These are phyloP conservation scores for Hesperophylax magnus DNA, from an alignment of 1,140 invertebrate species.

Conservation along the genomic window DNA sequence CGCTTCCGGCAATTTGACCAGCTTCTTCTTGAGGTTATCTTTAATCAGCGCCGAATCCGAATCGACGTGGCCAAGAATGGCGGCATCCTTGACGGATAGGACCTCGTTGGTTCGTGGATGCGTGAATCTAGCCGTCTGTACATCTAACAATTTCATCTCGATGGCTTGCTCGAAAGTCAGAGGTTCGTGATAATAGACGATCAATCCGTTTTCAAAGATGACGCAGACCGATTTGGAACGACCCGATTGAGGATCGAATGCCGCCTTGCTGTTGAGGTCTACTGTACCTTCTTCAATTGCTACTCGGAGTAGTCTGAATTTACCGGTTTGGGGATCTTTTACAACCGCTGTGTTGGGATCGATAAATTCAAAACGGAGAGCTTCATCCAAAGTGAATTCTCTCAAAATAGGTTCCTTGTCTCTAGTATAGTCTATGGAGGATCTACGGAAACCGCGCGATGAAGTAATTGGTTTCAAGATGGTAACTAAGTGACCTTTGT, in stretches of 20 bases:
- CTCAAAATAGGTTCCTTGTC: slow-evolving; percentile 71
- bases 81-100: slow-evolving; percentile 87
- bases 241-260: slow-evolving; percentile 77
- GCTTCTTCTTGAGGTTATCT: slow-evolving; percentile 84
- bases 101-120: slow-evolving; percentile 80
- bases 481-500: slow-evolving; percentile 81
- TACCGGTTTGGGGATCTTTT: slow-evolving; percentile 82
- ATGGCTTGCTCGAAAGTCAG: slow-evolving; percentile 84
- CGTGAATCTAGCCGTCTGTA: slow-evolving; percentile 81
- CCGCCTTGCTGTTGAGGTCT: slow-evolving; percentile 75
- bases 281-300: slow-evolving; percentile 81
- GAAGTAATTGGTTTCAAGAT: slow-evolving; percentile 80
- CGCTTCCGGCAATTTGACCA: slow-evolving; percentile 88
- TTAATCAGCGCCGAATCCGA: slow-evolving; percentile 90
- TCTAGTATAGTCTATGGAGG: slow-evolving; percentile 64
- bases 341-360: slow-evolving; percentile 83
- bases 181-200: slow-evolving; percentile 81
- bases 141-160: slow-evolving; percentile 79
- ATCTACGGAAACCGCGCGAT: slow-evolving; percentile 71
- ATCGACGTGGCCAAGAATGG: slow-evolving; percentile 87
- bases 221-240: slow-evolving; percentile 78
- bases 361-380: slow-evolving; percentile 82
- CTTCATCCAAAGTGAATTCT: slow-evolving; percentile 85
- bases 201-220: slow-evolving; percentile 80
- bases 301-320: slow-evolving; percentile 79